Conservation (phyloP, 2,888 invertebrate species). For the Drosophila cyrtoloma region DNA sequence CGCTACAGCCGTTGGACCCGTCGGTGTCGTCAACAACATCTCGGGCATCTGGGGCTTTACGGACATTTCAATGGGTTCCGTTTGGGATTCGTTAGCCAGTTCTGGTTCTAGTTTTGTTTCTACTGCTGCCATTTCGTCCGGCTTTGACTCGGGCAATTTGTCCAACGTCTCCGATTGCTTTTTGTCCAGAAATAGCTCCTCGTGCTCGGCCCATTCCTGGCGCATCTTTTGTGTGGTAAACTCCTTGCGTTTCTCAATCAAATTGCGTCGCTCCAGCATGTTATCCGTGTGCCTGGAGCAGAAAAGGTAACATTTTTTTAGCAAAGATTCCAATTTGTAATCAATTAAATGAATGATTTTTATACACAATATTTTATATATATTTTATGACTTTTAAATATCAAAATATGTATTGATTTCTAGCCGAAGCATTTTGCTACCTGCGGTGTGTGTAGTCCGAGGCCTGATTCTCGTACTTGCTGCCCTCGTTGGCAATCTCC, state of each 20-base stretch:
- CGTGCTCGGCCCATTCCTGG: slow-evolving; percentile 85
- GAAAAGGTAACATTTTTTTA: not conserved
- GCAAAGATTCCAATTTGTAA: not conserved
- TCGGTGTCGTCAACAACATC: slow-evolving; percentile 5
- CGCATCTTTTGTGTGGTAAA: slow-evolving; percentile 85
- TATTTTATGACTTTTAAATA: not conserved
- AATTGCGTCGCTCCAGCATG: slow-evolving; percentile 82
- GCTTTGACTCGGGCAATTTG: slow-evolving; percentile 39
- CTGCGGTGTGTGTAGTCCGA: slow-evolving; percentile 87
- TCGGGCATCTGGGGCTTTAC: slow-evolving; percentile 6
- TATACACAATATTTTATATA: not conserved
- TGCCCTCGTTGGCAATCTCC: slow-evolving; percentile 72
- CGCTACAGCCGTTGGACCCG: slow-evolving; percentile 2
- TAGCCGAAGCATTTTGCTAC: slow-evolving; percentile 65
- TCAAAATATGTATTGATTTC: not conserved
- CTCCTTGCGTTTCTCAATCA: slow-evolving; percentile 82
- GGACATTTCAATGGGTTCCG: not conserved
- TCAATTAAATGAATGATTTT: not conserved
- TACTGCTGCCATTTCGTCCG: slow-evolving; percentile 8
- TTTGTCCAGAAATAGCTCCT: slow-evolving; percentile 84
- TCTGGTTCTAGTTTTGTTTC: slow-evolving; percentile 24
- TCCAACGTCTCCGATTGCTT: slow-evolving; percentile 51
- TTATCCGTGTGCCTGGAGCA: slow-evolving; percentile 87
- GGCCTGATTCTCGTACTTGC: slow-evolving; percentile 88
- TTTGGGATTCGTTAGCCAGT: slow-evolving; percentile 1